Conservation (phyloP, 2,113 vertebrate species). For the Nettapus auritus region DNA sequence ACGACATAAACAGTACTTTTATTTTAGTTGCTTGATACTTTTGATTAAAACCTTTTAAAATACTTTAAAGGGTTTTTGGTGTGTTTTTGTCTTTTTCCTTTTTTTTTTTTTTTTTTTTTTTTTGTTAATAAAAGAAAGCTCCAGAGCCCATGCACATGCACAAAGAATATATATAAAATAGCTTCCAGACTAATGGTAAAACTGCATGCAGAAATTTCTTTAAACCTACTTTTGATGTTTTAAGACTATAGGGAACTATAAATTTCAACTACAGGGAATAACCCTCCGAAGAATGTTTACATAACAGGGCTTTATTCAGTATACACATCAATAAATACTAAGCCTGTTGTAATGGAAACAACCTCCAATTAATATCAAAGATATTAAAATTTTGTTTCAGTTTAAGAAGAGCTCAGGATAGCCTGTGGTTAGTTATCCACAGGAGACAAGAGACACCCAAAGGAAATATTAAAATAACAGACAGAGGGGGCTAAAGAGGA, state of each 20-base stretch:
- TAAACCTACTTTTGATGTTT: neutral
- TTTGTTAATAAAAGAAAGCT: conserved; percentile 1
- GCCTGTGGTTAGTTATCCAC: neutral
- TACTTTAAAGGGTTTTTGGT: neutral
- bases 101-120: neutral
- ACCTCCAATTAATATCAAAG: neutral
- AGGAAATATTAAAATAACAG: neutral
- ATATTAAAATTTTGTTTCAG: neutral
- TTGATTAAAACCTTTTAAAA: neutral
- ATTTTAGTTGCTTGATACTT: neutral
- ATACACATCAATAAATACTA: neutral
- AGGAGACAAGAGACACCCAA: neutral
- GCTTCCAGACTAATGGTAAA: neutral
- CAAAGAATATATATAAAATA: neutral
- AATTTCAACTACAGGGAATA: neutral
- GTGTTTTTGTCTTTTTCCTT: neutral
- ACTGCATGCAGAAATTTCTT: neutral
- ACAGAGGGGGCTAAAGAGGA: neutral
- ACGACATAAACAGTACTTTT: neutral
- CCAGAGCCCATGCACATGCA: conserved; percentile 37
- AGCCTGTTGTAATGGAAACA: neutral
- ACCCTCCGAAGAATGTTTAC: neutral
- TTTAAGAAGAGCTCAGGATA: neutral
- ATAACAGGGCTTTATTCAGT: neutral
- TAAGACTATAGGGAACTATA: neutral